phyloP scores from a whole-genome alignment of 2,797 vertebrate genomes.

The Notamacropus eugenii region DNA sequence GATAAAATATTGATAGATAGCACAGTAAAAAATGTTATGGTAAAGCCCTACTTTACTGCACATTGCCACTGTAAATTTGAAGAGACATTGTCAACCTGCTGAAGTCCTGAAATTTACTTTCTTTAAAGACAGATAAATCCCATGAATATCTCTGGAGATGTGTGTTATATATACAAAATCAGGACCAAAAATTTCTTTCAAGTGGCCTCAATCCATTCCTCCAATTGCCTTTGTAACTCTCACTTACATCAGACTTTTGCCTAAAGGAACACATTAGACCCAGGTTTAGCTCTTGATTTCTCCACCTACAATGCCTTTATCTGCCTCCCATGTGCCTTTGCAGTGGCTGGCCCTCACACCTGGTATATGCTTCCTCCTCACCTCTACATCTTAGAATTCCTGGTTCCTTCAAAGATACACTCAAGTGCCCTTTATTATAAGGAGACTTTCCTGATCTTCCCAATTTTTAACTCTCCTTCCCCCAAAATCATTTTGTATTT shows the following conservation, averaged over 20 bases:
- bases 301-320: not conserved
- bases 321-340: not conserved
- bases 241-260: not conserved
- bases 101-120: slow-evolving; percentile 75
- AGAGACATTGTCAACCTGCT: slow-evolving; percentile 79
- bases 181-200: not conserved
- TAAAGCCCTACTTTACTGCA: slow-evolving; percentile 72
- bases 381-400: not conserved
- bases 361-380: not conserved
- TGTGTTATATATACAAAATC: slow-evolving; percentile 76
- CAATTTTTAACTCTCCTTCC: not conserved
- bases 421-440: not conserved
- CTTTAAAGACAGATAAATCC: slow-evolving; percentile 80
- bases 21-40: slow-evolving; percentile 68
- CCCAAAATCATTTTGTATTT: not conserved
- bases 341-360: not conserved
- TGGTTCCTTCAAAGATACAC: not conserved
- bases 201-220: not conserved
- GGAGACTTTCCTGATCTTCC: not conserved
- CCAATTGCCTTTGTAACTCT: not conserved
- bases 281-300: not conserved
- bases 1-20: slow-evolving; percentile 81
- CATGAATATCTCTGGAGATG: slow-evolving; percentile 40
- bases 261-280: not conserved
- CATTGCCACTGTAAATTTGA: slow-evolving; percentile 81